Base-by-base conservation (phyloP, 2,797 vertebrate species). In the Sibirionetta formosa region DNA sequence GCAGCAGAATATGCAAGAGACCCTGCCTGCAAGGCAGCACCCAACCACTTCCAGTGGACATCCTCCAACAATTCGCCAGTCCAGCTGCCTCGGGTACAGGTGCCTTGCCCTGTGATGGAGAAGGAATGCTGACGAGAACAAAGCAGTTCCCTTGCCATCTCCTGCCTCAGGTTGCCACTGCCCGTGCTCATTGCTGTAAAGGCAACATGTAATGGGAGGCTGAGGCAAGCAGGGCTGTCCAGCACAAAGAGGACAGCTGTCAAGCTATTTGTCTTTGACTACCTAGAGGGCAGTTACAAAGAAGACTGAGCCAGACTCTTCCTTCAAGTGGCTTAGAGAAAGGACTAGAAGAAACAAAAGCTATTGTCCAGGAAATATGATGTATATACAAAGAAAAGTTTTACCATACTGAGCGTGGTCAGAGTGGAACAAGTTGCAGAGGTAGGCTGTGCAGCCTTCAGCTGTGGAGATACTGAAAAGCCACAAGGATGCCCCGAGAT, bases 71-170 rank as follows among this genome's bases (percentile, higher is more conserved):
- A 4, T 33, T 57, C 23, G 14, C 7, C 18, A 35, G 57, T 42
- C 50, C 50, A 11, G 54, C 53, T 31, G 35, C 26, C 29, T 26
- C 7, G 29, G 33, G 0, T 51, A 15, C 24, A 4, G 24, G 18
- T 14, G 19, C 36, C 29, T 24, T 7, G 1, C 53, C 54, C 38
- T 20, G 36, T 3, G 0, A 22, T 0, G 0, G n/a, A 15, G 19
- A 27, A 6, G 1, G 1, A 46, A 44, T 44, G 9, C 44, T n/a
- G 46, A 24, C 22, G 54, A 44, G 35, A 56, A 13, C 35, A 72
- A 58, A 42, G 50, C 5, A 8, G 1, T 19, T 40, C n/a, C 38
- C 44, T 23, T 40, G 26, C 60, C 16, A 35, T 26, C 33, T 50
- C 40, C 69, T 35, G 40, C 60, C 51, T 54, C 27, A 17, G 53